A percentile compares a stretch with the other conserved stretches of the same genome.
These are phyloP conservation scores for Sylvietta virens DNA, from an alignment of 2,113 vertebrate genomes.

Conservation along the genomic window DNA sequence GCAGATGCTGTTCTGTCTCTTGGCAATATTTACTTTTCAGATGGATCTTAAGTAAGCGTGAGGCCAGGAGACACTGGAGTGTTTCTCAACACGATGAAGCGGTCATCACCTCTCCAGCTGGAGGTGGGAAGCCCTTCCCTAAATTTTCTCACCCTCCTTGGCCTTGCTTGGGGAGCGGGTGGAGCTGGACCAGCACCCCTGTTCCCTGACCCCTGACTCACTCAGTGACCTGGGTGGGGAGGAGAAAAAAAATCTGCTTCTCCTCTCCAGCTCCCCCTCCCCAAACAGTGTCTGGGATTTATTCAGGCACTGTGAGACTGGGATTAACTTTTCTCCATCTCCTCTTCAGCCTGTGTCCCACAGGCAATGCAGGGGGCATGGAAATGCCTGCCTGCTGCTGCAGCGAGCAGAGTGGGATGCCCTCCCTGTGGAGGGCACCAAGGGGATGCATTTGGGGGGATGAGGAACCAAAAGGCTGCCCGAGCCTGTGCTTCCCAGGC, in stretches of 20 bases:
- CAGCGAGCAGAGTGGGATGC: not conserved
- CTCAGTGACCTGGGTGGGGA: constrained; percentile 32
- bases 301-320: not conserved
- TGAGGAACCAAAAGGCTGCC: not conserved
- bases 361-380: not conserved
- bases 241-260: not conserved
- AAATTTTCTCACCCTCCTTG: constrained; percentile 42
- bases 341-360: not conserved
- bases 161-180: not conserved
- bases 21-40: not conserved
- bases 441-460: accelerated
- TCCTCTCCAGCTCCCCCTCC: not conserved
- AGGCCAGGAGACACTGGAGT: not conserved
- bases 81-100: not conserved
- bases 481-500: not conserved
- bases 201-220: constrained; percentile 19
- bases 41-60: not conserved
- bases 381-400: not conserved
- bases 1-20: constrained; percentile 33
- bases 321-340: not conserved
- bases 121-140: constrained; percentile 37
- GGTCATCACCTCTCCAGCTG: not conserved
- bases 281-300: not conserved
- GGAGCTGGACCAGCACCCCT: constrained; percentile 11
- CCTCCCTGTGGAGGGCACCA: not conserved